phyloP scores from a whole-genome alignment of 1,140 invertebrate species.

The Lepidostoma basale region DNA sequence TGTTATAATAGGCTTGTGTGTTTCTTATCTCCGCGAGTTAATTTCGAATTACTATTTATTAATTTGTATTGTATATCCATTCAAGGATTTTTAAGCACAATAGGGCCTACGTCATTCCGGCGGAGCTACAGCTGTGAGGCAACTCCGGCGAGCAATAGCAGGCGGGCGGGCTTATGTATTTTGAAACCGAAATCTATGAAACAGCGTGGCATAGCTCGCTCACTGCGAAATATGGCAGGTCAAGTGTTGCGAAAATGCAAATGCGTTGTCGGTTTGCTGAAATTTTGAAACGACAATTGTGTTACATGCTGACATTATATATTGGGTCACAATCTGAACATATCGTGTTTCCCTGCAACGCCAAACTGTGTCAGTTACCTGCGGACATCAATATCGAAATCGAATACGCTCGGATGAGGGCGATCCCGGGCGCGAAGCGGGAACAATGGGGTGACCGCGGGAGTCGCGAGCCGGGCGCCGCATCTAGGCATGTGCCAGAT shows the following conservation, averaged over 20 bases:
- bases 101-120: constrained; percentile 26
- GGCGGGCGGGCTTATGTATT: constrained; percentile 25
- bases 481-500: no score
- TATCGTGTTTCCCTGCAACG: not conserved
- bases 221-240: constrained; percentile 45
- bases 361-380: not conserved
- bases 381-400: not conserved
- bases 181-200: constrained; percentile 45
- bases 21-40: not conserved
- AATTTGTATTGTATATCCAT: not conserved
- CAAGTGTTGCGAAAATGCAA: constrained; percentile 47
- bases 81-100: constrained; percentile 2
- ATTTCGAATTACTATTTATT: not conserved
- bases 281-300: constrained; percentile 47
- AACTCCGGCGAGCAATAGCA: constrained; percentile 21
- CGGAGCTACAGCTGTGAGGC: constrained; percentile 9
- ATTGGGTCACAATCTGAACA: constrained; percentile 27
- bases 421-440: not conserved
- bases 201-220: constrained; percentile 20
- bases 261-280: constrained; percentile 42
- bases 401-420: not conserved
- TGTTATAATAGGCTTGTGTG: no score
- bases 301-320: constrained; percentile 37
- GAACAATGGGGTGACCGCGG: not conserved
- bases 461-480: no score